Evolutionary conservation across 2,113 vertebrate genomes (phyloP), one percentile per base, ranked within the genome.

Genomic region (Picathartes gymnocephalus): DNA sequence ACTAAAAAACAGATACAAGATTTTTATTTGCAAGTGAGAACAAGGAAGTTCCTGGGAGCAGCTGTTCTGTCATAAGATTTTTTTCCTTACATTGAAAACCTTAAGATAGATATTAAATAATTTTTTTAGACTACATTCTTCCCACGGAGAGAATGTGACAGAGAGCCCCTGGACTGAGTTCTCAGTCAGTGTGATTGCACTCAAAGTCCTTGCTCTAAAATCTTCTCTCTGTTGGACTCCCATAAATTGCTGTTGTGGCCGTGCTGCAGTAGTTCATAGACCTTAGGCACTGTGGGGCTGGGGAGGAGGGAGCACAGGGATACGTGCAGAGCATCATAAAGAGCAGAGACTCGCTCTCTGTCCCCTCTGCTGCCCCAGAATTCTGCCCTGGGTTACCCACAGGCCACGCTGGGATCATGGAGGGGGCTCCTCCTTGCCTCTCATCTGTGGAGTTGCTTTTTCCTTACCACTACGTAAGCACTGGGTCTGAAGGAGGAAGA

Each of bases 341-440:
- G 62, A 27, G 25, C 51, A 50, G 5, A 33, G 60, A 35, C 16
- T 60, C 3, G 0, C 31, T 35, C 84, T 31, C 24, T 60, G 39
- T 66, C 47, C 13, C 13, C 15, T 76, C 21, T 60, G 39, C 28
- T 80, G 40, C 20, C 42, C 61, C 53, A 60, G 66, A 64, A 37
- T 17, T 78, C 19, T 86, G 54, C 65, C 37, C 64, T 69, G 81
- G 17, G 4, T 83, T 56, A 35, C 23, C 35, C n/a, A 12, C 4
- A 8, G 42, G 15, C 24, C 13, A 8, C 2, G 4, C 5, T 0
- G 4, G 23, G 44, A 28, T 66, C 24, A 1, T 0, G 31, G 4
- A 35, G 20, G 21, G 28, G 33, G 10, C 28, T 62, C 18, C 25
- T 44, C 33, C 28, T 68, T 35, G 10, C 12, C 45, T 87, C 10